phyloP scores from a whole-genome alignment of 2,888 invertebrate genomes.

The Epistrophella euchroma region DNA sequence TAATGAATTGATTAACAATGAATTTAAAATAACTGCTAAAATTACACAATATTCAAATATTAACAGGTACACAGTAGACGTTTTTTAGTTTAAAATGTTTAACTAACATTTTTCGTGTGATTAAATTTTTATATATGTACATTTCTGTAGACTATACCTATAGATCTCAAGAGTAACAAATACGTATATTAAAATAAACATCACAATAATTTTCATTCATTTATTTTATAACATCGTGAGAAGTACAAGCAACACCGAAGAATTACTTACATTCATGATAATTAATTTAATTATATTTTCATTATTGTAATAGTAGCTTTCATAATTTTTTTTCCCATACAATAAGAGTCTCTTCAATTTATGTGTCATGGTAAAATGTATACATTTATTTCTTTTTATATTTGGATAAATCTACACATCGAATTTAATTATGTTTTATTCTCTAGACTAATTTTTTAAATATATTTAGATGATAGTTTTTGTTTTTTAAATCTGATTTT shows the following conservation, averaged over 20 bases:
- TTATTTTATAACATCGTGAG: conserved; percentile 28
- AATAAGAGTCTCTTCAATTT: conserved; percentile 10
- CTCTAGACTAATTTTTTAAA: neutral
- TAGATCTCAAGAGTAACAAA: conserved; percentile 38
- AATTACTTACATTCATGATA: conserved; percentile 16
- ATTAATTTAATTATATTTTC: conserved; percentile 2
- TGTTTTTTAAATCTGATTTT: conserved; percentile 12
- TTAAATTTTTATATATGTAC: conserved; percentile 23
- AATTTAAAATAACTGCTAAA: conserved; percentile 28
- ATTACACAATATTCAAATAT: conserved; percentile 60
- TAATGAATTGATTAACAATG: conserved; percentile 14
- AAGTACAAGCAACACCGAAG: conserved; percentile 39
- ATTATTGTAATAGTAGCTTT: conserved; percentile 2
- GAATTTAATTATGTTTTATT: conserved; percentile 9
- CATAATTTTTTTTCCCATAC: neutral
- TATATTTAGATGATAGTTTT: neutral
- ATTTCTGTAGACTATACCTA: conserved; percentile 21
- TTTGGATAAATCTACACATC: conserved; percentile 30
- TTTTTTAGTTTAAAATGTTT: conserved; percentile 43
- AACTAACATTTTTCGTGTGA: conserved; percentile 25
- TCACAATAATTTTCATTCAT: conserved; percentile 45
- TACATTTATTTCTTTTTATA: neutral
- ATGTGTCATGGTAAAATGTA: conserved; percentile 21
- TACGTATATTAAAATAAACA: conserved; percentile 43
- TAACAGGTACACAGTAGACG: conserved; percentile 70